Conservation (phyloP, 2,797 vertebrate species). For the Spinibarbus caldwelli region DNA sequence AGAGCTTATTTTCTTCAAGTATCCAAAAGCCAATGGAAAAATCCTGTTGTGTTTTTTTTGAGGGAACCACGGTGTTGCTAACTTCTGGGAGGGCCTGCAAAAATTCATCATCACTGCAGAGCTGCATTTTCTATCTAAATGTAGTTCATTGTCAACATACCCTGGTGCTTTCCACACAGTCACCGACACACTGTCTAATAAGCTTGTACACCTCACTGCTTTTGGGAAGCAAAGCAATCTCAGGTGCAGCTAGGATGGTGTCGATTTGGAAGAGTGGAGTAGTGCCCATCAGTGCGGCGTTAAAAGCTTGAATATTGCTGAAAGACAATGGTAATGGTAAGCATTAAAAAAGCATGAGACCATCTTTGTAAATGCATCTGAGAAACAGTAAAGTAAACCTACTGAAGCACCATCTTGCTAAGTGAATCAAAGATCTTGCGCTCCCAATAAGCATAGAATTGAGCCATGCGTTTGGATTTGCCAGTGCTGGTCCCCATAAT, state of each 20-base stretch:
- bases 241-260: conserved; percentile 82
- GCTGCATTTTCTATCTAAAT: background rate
- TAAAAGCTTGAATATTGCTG: conserved; percentile 89
- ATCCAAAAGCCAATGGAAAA: background rate
- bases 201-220: conserved; percentile 83
- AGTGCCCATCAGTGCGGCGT: conserved; percentile 74
- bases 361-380: background rate
- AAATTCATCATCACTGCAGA: background rate
- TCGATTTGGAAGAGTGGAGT: conserved; percentile 86
- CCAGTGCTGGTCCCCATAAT: conserved; percentile 85
- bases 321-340: background rate
- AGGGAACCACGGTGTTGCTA: too few species aligned
- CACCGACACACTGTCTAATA: conserved; percentile 80
- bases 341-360: background rate
- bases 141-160: conserved; percentile 66
- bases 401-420: conserved; percentile 88
- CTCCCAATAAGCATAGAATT: conserved; percentile 92
- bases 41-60: background rate
- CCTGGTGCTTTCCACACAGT: conserved; percentile 89
- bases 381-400: conserved; percentile 36
- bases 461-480: conserved; percentile 80
- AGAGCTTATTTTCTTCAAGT: background rate
- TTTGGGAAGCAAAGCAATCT: conserved; percentile 87
- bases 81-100: background rate
- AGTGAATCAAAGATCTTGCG: conserved; percentile 82